Base-by-base conservation (phyloP, 2,113 vertebrate species). In the Phaetusa simplex region DNA sequence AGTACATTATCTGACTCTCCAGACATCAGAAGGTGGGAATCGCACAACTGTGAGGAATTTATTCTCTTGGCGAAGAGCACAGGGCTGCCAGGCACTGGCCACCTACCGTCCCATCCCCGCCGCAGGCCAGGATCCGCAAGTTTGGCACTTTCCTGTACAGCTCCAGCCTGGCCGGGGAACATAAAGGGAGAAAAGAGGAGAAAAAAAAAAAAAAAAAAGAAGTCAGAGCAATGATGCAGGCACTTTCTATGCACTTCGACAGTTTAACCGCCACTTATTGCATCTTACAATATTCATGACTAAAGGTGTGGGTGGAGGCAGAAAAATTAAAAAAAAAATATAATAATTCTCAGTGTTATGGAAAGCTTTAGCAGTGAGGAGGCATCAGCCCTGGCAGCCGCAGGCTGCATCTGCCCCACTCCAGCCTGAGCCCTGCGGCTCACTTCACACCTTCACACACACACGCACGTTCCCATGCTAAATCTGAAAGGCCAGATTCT, bases 41-140 rank as follows among this genome's bases (percentile, higher is more conserved):
- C 23, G 17, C 53, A 55, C 13, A 66, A 21, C 16, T 40, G 10
- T 4, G 14, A 84, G 18, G 29, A 72, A 61, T 85, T 78, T 34
- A 70, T 49, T 52, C 20, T 26, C 16, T 47, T 45, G 32, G 5
- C 2, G 1, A 77, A 42, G 59, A 47, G 17, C 17, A 36, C 1
- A 0, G n/a, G n/a, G 38, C 29, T 82, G 38, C 56, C 61, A 56
- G 27, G 30, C 5, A 0, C 11, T 1, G 0, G 38, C 5, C 73
- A 98, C 98, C 85, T 98, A 98, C 98, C 97, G 98, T 99, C 97
- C 98, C 98, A n/a, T 99, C 98, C 30, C 98, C 98, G 1, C 98
- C 98, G 4, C 98, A 99, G 65, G 98, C 98, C 90, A 99, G 96
- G 91, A 99, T 98, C 83, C 98, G 97, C 82, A 99, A 97, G 93